Evolutionary conservation across 2,888 invertebrate genomes (phyloP), one percentile per base, ranked within the genome.

Genomic region (Oligia strigilis): DNA sequence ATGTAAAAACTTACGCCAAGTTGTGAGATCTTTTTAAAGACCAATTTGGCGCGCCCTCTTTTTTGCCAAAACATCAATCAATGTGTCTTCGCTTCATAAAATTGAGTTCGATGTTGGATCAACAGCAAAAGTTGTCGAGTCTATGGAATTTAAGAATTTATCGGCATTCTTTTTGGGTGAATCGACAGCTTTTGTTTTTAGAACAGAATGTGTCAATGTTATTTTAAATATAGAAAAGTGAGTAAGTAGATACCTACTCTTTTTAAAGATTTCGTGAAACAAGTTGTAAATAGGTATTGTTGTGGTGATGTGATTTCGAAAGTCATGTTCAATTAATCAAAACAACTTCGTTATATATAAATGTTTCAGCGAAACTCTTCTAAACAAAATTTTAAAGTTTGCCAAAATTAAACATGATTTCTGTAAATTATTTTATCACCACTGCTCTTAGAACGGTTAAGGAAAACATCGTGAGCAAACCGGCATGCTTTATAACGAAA

Each of bases 11-110:
- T 73, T 70, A 65, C 72, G 82, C 80, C 80, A 81, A 85, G 71
- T 79, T 80, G 43, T 72, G 77, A 72, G 66, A 78, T 75, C 70
- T 78, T 87, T 85, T 84, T 83, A 90, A 90, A 88, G 77, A 79
- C 78, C 90, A 89, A 89, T 89, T 90, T 90, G 89, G 80, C 40
- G 43, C 69, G 77, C 60, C 65, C 69, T 77, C 64, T 29, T 77
- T 77, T 73, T 88, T 89, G 90, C 91, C 90, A 91, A 89, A 83
- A 89, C 87, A 90, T 91, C 91, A 87, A 84, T 91, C 91, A 91
- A 69, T 69, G 60, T 88, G 89, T 90, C 87, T 78, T 66, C 88
- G 78, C 77, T 86, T 87, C 81, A 78, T 88, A 80, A 90, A 90
- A 87, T 78, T 78, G 75, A 74, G 81, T 86, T 90, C 87, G 86